These are phyloP conservation scores for Zosterops lateralis DNA, from an alignment of 2,113 vertebrate genomes.

Conservation along the genomic window DNA sequence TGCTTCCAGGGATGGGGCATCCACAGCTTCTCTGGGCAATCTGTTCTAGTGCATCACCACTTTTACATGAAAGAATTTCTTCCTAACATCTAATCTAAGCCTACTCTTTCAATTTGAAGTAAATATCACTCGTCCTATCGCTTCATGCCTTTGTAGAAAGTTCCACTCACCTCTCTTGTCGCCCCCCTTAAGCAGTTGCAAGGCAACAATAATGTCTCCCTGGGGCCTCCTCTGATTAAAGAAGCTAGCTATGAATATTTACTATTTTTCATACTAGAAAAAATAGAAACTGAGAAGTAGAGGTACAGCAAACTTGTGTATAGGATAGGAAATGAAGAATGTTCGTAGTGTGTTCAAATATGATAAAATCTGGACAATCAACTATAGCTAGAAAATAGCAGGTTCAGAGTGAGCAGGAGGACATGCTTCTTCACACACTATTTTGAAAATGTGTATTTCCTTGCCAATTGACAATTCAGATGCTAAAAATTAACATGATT, in stretches of 20 bases:
- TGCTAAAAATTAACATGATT: not conserved
- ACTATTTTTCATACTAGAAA: not conserved
- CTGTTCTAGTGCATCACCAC: too few relatives aligned
- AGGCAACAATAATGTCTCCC: not conserved
- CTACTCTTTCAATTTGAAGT: not conserved
- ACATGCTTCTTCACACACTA: not conserved
- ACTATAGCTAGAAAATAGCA: not conserved
- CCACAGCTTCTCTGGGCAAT: not conserved
- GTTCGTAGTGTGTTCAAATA: not conserved
- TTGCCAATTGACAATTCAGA: not conserved
- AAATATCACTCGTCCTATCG: not conserved
- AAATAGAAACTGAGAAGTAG: not conserved
- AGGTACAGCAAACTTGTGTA: rapidly evolving
- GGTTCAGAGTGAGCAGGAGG: not conserved
- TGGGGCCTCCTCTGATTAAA: not conserved
- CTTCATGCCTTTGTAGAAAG: not conserved
- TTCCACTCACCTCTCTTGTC: not conserved
- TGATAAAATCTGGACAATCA: not conserved
- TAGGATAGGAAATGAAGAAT: not conserved
- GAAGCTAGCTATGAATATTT: not conserved
- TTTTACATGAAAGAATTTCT: not conserved
- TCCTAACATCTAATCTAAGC: not conserved
- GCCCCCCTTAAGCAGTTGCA: not conserved
- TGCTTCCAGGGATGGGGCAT: not conserved
- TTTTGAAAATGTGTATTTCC: not conserved